Evolutionary conservation across 2,888 invertebrate species (phyloP).

Genomic region (Brachynemurus nebulosus): DNA sequence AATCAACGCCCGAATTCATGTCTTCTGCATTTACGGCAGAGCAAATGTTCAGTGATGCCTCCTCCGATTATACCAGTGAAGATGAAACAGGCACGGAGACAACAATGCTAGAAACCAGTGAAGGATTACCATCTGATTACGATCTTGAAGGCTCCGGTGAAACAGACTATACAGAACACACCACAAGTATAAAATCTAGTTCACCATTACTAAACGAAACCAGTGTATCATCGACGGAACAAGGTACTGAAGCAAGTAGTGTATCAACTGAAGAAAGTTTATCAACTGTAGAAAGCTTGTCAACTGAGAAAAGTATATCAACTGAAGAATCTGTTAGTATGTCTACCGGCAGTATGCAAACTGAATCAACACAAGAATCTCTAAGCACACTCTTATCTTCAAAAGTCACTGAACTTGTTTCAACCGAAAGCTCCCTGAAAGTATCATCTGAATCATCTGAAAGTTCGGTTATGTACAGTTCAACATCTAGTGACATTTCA

Average conservation of each 20-base stretch:
- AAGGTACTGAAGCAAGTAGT: neutral
- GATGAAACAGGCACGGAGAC: neutral
- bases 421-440: too few species aligned
- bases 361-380: too few species aligned
- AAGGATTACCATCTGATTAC: too few species aligned
- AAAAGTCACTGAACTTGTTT: too few species aligned
- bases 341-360: too few species aligned
- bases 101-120: too few species aligned
- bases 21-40: neutral
- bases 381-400: too few species aligned
- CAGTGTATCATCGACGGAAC: neutral
- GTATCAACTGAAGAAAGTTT: neutral
- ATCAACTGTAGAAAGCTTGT: conserved; percentile 14
- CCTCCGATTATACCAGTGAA: neutral
- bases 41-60: neutral
- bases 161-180: too few species aligned
- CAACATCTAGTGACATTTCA: neutral
- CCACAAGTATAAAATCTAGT: too few species aligned
- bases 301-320: too few species aligned
- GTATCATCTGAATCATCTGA: conserved; percentile 13
- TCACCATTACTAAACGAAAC: too few species aligned
- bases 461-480: conserved; percentile 11
- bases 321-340: too few species aligned
- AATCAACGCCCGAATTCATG: neutral
- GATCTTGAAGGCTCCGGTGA: neutral